Evolutionary conservation across 2,888 invertebrate genomes (phyloP).

Genomic region (Trimorus sp.): DNA sequence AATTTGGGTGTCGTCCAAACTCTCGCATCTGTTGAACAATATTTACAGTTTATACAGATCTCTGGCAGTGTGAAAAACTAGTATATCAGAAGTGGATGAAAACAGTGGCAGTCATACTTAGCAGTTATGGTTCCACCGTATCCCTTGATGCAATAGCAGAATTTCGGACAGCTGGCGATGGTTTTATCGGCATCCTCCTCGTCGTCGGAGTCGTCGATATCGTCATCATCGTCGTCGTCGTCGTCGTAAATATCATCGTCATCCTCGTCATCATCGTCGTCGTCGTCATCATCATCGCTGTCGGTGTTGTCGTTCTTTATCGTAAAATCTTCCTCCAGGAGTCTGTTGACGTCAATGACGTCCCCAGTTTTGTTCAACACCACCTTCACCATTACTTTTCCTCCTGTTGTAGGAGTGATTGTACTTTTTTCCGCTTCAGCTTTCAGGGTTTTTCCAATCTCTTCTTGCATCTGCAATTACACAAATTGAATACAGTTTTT

Average conservation of each 20-base stretch:
- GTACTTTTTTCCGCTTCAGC: constrained; percentile 71
- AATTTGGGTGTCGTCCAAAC: constrained; percentile 86
- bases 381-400: constrained; percentile 14
- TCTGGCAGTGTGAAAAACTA: no score
- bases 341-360: constrained; percentile 67
- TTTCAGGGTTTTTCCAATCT: constrained; percentile 74
- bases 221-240: constrained; percentile 69
- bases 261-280: constrained; percentile 69
- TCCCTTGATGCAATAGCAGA: constrained; percentile 76
- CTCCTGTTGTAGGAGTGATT: constrained; percentile 6
- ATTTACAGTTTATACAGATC: not conserved
- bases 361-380: constrained; percentile 46
- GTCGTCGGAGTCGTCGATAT: constrained; percentile 71
- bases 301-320: constrained; percentile 69
- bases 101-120: constrained; percentile 75
- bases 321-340: constrained; percentile 71
- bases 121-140: constrained; percentile 76
- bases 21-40: constrained; percentile 84
- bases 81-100: no score
- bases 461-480: constrained; percentile 74
- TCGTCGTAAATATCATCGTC: constrained; percentile 66
- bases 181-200: constrained; percentile 73
- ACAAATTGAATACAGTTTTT: not conserved
- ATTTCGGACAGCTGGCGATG: constrained; percentile 76
- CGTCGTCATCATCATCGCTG: constrained; percentile 72